Base-by-base conservation (phyloP, 2,797 vertebrate genomes). In the Dallia pectoralis region DNA sequence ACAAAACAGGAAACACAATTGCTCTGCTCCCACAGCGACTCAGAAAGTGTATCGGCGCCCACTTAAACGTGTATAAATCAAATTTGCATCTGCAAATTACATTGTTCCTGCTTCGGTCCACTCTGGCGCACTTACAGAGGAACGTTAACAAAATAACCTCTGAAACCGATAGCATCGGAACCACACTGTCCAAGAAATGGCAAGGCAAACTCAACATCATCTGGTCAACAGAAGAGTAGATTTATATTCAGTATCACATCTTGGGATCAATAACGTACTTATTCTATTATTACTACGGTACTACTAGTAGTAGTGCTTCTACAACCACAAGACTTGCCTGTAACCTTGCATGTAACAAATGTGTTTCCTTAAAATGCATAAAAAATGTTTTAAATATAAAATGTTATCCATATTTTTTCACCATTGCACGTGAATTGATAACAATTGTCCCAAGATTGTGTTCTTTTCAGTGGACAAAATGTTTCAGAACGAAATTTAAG, bases 21-120 rank as follows among this genome's bases (percentile, higher is more conserved):
- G 15, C 74, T 77, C 53, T 59, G 25, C 11, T 59, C 70, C 63
- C 30, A 70, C 47, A 30, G 65, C 36, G 66, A 76, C 51, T 25
- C 32, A 71, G 78, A 32, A 75, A 82, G 81, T 51, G 56, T 11
- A 76, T 79, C 30, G 1, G 29, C 51, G 53, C 69, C 79, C 77
- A 74, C 82, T 88, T 71, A 77, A 85, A 77, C 69, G 48, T 9
- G 66, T 49, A 36, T 14, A 75, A 89, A 91, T 87, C 47, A 5
- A 80, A 88, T 91, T 82, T 86, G 59, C 51, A 48, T 79, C 71
- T 33, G 69, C 67, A 76, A 87, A 81, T 78, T 74, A 77, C 72
- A 79, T 79, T 82, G 66, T 71, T 75, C 76, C 83, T 79, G 68
- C 65, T 56, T 32, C 70, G 62, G 74, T 77, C 73, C 75, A 80